Conservation (phyloP, 2,113 vertebrate species). For the Xiphophorus hellerii region DNA sequence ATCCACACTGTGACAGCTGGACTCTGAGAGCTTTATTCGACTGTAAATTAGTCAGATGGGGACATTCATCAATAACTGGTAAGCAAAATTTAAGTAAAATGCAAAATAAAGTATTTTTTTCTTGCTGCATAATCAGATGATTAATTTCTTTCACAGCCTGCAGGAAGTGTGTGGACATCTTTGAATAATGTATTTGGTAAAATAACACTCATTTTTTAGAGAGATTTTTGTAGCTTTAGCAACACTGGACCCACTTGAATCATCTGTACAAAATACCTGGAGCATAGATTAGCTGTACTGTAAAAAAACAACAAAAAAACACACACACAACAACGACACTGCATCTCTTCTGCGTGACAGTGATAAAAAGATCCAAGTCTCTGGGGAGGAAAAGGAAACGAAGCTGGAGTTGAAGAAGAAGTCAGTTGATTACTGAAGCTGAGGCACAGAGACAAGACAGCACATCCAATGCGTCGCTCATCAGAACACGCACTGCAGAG, state of each 20-base stretch:
- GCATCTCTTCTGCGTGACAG: not conserved
- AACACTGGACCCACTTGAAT: not conserved
- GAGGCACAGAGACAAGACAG: not conserved
- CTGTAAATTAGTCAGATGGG: conserved; percentile 42
- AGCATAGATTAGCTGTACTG: not conserved
- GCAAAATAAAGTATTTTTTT: conserved; percentile 30
- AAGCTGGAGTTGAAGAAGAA: conserved; percentile 1
- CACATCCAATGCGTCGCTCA: not conserved
- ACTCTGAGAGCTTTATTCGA: conserved; percentile 44
- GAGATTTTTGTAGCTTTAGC: not conserved
- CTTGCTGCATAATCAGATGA: conserved; percentile 24
- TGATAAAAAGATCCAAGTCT: conserved; percentile 1
- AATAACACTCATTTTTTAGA: conserved; percentile 4
- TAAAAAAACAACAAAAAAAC: not conserved
- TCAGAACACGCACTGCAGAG: not conserved
- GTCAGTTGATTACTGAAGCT: not conserved
- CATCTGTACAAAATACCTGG: not conserved
- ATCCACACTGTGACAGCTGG: conserved; percentile 27
- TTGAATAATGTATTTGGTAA: conserved; percentile 23
- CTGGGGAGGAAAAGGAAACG: not conserved
- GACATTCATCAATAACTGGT: conserved; percentile 44
- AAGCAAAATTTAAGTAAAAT: conserved; percentile 26
- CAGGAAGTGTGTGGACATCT: conserved; percentile 24
- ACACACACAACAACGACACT: not conserved
- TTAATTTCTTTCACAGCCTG: conserved; percentile 37